phyloP scores from a whole-genome alignment of 1,140 invertebrate species.

The Drosophila sproati region DNA sequence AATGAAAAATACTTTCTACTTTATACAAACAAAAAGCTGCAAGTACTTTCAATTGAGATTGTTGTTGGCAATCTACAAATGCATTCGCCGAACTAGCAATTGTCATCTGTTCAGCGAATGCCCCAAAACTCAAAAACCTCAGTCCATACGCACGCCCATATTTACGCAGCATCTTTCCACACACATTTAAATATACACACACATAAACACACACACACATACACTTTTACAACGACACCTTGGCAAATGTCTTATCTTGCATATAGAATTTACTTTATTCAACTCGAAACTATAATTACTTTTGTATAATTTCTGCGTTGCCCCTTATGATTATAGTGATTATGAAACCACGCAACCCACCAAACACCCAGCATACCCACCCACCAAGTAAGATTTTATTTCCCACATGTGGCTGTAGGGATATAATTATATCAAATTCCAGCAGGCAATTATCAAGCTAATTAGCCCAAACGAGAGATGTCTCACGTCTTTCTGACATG shows the following conservation, averaged over 20 bases:
- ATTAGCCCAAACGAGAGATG: slow-evolving; percentile 13
- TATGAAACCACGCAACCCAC: not conserved
- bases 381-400: slow-evolving; percentile 32
- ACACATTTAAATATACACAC: slow-evolving; percentile 11
- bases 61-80: slow-evolving; percentile 30
- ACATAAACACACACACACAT: slow-evolving; percentile 10
- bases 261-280: slow-evolving; percentile 46
- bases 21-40: not conserved
- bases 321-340: slow-evolving; percentile 36
- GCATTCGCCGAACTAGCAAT: slow-evolving; percentile 10
- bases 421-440: slow-evolving; percentile 8
- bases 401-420: slow-evolving; percentile 11
- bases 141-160: slow-evolving; percentile 7
- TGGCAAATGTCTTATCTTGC: slow-evolving; percentile 68
- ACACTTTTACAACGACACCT: slow-evolving; percentile 42
- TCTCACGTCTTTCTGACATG: not conserved
- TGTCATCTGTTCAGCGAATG: slow-evolving; percentile 18
- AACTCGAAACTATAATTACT: slow-evolving; percentile 52
- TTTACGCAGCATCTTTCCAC: slow-evolving; percentile 1
- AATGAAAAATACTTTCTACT: slow-evolving; percentile 23
- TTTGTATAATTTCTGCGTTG: slow-evolving; percentile 66
- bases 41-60: slow-evolving; percentile 17
- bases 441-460: slow-evolving; percentile 31
- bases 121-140: slow-evolving; percentile 6
- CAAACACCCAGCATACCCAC: slow-evolving; percentile 3